Evolutionary conservation across 2,888 invertebrate genomes (phyloP), one percentile per base, ranked within the genome.

Genomic region (Epicampocera succincta): DNA sequence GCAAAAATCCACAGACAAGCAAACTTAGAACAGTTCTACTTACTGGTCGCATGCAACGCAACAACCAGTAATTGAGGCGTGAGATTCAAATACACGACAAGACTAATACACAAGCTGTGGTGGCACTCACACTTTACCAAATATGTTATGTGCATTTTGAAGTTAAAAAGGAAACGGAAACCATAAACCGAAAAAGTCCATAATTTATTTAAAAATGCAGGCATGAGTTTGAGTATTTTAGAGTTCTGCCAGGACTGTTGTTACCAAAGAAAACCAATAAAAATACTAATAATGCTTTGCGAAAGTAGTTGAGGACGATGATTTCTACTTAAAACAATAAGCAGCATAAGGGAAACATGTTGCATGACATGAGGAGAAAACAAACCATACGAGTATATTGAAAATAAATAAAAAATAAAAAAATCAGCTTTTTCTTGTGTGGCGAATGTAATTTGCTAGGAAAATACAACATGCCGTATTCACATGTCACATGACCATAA

Each of bases 61-160:
- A 56, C 72, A 65, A 65, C 48, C 56, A 65, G 56, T 75, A 78
- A 75, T 78, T 78, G 74, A 75, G 74, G 82, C 78, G 71, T 78
- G 82, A 78, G 82, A 75, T 75, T 82, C 38, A 66, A 75, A 74
- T 78, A 71, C 69, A 81, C 74, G 82, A 78, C 77, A 77, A 33
- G 63, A 65, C 69, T 56, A 75, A 33, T 15, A 61, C 44, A 17
- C 21, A 19, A 21, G 0, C 38, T 29, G 38, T n/a, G 21, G 38
- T n/a, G 21, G n/a, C 48, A 71, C 40, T 42, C 52, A 69, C 61
- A 66, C 29, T 3, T 21, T 6, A 44, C 5, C 29, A 61, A 38
- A 52, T 52, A 44, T 50, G 4, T 21, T n/a, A 15, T 29, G 29
- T 29, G n/a, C 9, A 29, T 52, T 21, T 56, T 13, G 58, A 21